Evolutionary conservation across 2,113 vertebrate species (phyloP).

Genomic region (Microcebus lehilahytsara): DNA sequence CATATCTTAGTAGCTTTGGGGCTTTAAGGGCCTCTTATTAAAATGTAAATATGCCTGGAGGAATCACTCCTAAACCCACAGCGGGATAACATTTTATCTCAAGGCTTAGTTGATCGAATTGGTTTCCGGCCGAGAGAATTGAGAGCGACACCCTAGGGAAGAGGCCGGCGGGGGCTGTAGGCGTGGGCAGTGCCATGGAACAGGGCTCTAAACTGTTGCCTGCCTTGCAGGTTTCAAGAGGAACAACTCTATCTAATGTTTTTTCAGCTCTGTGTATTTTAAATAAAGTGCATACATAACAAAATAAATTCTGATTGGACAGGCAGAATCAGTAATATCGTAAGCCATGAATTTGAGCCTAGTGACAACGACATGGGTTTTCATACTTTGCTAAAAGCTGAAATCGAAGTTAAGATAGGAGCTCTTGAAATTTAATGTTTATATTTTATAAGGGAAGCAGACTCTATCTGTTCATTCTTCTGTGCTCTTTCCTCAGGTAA

Average conservation of each 20-base stretch:
- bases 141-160: background rate
- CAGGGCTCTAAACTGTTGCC: background rate
- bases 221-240: background rate
- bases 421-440: background rate
- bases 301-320: background rate
- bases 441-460: background rate
- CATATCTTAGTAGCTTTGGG: background rate
- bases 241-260: background rate
- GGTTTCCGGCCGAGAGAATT: background rate
- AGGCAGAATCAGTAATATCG: background rate
- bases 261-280: background rate
- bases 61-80: background rate
- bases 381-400: background rate
- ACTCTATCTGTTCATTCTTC: background rate
- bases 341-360: background rate
- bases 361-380: background rate
- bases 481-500: background rate
- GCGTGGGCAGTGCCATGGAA: fast-evolving
- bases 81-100: background rate
- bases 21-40: slow-evolving; percentile 23
- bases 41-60: slow-evolving; percentile 41
- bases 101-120: slow-evolving; percentile 38
- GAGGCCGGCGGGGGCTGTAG: fast-evolving
- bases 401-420: background rate
- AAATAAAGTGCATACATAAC: background rate